Evolutionary conservation across 1,140 invertebrate species (phyloP).

Genomic region (Drosophila busckii): DNA sequence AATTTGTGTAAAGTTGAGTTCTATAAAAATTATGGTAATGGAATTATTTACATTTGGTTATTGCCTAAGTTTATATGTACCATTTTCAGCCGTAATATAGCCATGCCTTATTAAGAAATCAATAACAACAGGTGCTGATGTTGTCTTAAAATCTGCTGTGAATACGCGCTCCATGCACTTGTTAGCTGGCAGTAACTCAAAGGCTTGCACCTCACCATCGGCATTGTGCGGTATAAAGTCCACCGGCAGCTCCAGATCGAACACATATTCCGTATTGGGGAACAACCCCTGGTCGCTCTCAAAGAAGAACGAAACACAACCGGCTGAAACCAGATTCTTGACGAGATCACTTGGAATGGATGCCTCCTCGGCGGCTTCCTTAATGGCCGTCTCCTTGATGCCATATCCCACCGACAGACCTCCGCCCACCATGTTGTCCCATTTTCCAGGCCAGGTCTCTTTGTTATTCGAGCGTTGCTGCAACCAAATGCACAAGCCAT

Average conservation of each 20-base stretch:
- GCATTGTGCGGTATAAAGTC: conserved; percentile 94
- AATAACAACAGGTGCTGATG: conserved; percentile 92
- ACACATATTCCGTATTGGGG: conserved; percentile 97
- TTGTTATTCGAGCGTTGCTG: conserved; percentile 93
- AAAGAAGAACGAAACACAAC: conserved; percentile 93
- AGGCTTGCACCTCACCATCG: conserved; percentile 95
- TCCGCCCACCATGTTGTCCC: conserved; percentile 97
- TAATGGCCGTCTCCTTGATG: conserved; percentile 92
- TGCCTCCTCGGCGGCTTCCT: conserved; percentile 96
- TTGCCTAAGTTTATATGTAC: conserved; percentile 78
- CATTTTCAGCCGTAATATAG: conserved; percentile 91
- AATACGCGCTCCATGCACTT: conserved; percentile 90
- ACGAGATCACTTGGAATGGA: conserved; percentile 88
- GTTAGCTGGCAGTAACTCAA: conserved; percentile 89
- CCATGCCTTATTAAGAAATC: conserved; percentile 96
- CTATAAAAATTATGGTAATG: conserved; percentile 78
- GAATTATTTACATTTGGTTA: background rate
- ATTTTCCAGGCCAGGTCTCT: conserved; percentile 96
- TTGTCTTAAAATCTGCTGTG: conserved; percentile 93
- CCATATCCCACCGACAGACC: conserved; percentile 93
- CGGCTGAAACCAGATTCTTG: conserved; percentile 87
- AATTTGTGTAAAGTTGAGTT: conserved; percentile 89
- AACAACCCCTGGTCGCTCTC: conserved; percentile 95
- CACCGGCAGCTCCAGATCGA: conserved; percentile 92
- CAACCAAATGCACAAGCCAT: conserved; percentile 94